Percentiles rank a stretch among this genome's conserved stretches.
These are phyloP conservation scores for Anticlea derivata DNA, from an alignment of 2,888 invertebrate genomes.

Conservation along the genomic window DNA sequence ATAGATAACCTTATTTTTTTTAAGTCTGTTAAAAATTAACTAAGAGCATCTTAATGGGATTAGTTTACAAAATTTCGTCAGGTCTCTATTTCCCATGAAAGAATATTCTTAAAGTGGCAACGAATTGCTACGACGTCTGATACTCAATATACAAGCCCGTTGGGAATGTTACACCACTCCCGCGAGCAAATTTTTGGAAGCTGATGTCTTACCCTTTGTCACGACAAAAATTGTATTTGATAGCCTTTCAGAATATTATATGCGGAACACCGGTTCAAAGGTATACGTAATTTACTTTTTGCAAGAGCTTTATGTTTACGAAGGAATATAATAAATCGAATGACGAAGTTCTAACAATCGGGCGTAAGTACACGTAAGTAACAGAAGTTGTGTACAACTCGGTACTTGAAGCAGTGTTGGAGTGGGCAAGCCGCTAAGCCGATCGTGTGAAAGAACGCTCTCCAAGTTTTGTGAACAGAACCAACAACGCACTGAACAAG, in stretches of 20 bases:
- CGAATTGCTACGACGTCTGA: constrained; percentile 57
- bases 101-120: constrained; percentile 51
- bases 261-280: constrained; percentile 37
- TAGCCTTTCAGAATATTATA: constrained; percentile 51
- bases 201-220: constrained; percentile 56
- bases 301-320: constrained; percentile 29
- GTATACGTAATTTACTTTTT: constrained; percentile 35
- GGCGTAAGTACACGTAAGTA: constrained; percentile 46
- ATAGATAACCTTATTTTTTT: too few relatives aligned
- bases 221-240: constrained; percentile 56
- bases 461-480: constrained; percentile 69
- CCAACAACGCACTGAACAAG: constrained; percentile 58
- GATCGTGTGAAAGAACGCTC: constrained; percentile 70
- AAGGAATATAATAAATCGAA: constrained; percentile 44
- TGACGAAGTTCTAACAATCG: constrained; percentile 64
- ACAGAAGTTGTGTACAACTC: constrained; percentile 58
- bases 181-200: constrained; percentile 56
- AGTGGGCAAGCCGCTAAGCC: constrained; percentile 74
- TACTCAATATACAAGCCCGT: constrained; percentile 56
- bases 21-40: too few relatives aligned
- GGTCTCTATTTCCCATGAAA: constrained; percentile 41
- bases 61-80: background rate
- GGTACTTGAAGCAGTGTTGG: constrained; percentile 66
- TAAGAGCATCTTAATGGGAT: background rate
- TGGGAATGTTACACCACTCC: constrained; percentile 52